Percentiles rank a stretch among this genome's conserved stretches.
Conservation (phyloP, 2,113 vertebrate species). For the Tyrannus savana region DNA sequence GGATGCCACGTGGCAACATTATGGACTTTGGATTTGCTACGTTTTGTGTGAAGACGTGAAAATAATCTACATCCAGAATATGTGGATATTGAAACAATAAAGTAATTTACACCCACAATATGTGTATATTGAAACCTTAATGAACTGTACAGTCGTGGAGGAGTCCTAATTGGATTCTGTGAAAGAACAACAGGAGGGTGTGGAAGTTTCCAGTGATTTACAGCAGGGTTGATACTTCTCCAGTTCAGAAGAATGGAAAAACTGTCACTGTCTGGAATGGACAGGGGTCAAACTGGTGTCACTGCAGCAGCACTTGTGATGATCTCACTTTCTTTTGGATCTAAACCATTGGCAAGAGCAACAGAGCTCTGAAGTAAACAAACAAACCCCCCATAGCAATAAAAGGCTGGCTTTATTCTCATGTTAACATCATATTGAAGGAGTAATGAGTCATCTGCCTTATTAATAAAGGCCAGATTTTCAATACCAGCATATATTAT, state of each 20-base stretch:
- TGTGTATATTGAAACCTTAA: neutral
- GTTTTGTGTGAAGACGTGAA: neutral
- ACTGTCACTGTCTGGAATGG: neutral
- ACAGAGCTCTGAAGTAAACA: conserved; percentile 38
- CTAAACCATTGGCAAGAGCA: conserved; percentile 19
- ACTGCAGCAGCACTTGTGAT: neutral
- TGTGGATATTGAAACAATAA: neutral
- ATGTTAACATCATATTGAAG: conserved; percentile 1
- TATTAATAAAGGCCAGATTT: conserved; percentile 50
- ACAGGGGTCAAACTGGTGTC: neutral
- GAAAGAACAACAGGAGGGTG: neutral
- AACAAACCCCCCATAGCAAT: conserved; percentile 8
- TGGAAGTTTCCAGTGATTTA: conserved; percentile 19
- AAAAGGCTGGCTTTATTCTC: conserved; percentile 15
- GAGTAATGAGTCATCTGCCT: conserved; percentile 27
- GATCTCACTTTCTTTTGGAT: conserved; percentile 28
- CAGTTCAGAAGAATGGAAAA: conserved; percentile 16
- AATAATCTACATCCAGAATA: neutral
- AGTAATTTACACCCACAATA: neutral
- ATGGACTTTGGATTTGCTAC: neutral
- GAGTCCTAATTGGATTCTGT: neutral
- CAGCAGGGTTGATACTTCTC: neutral
- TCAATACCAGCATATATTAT: conserved; percentile 35
- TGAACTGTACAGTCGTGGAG: neutral
- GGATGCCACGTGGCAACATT: accelerated